A percentile compares a stretch with the other conserved stretches of the same genome.
Conservation (phyloP, 2,113 vertebrate genomes). For the Silurus glanis region DNA sequence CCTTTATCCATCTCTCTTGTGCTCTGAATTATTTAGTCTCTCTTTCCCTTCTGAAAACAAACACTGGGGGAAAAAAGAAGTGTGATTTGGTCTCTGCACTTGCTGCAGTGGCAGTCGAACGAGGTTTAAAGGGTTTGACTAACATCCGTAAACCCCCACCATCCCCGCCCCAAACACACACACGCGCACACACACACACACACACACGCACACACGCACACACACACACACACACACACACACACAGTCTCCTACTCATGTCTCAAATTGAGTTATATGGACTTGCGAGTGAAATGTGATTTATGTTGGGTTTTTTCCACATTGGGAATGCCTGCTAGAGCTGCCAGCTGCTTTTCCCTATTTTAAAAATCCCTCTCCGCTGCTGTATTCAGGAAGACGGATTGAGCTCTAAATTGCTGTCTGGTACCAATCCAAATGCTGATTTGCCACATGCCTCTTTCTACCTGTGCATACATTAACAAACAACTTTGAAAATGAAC, state of each 20-base stretch:
- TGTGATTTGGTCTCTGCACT: constrained; percentile 26
- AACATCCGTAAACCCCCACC: not conserved
- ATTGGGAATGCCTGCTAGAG: constrained; percentile 24
- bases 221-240: not conserved
- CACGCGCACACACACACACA: not conserved
- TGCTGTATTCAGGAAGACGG: constrained; percentile 43
- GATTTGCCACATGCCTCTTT: constrained; percentile 35
- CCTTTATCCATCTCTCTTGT: not conserved
- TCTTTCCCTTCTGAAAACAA: constrained; percentile 37
- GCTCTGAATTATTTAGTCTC: constrained; percentile 48
- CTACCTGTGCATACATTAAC: constrained; percentile 10
- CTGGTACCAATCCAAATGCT: constrained; percentile 44
- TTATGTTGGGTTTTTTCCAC: constrained; percentile 42
- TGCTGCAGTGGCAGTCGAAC: constrained; percentile 16
- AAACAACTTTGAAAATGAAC: constrained; percentile 37
- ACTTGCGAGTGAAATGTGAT: constrained; percentile 47
- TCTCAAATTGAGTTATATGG: constrained; percentile 43
- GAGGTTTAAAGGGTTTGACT: constrained; percentile 27
- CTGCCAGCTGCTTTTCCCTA: constrained; percentile 45
- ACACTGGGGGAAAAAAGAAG: constrained; percentile 5
- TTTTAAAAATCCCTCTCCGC: constrained; percentile 36
- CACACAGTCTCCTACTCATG: not conserved
- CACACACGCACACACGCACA: not conserved
- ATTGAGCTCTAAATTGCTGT: constrained; percentile 50
- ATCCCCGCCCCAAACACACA: not conserved